Base-by-base conservation (phyloP, 2,888 invertebrate species). In the Thecocarcelia acutangulata region DNA sequence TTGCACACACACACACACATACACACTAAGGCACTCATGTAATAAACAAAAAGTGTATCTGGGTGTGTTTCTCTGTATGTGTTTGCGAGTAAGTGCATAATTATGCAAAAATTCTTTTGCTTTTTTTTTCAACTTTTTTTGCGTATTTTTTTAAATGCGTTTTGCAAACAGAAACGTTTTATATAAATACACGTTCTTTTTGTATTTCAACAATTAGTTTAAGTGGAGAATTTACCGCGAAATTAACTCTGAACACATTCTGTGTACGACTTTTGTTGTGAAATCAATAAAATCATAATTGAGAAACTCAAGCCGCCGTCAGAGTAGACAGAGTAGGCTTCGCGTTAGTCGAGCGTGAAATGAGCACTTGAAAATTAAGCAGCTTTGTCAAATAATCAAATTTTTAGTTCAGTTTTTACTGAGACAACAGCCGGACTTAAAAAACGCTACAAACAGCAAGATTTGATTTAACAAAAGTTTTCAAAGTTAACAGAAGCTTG, bases 141-240 rank as follows among this genome's bases (percentile, higher is more conserved):
- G 74, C 48, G 42, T 69, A 37, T 58, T 19, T 50, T 15, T 61
- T 59, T 17, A 61, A 64, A 66, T 78, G 78, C 78, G 74, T 82
- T 82, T 74, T 58, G 12, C 46, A 33, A 46, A 59, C 9, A 61
- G 42, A 69, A 66, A 56, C 61, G 42, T 48, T 79, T 80, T 58
- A 80, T 84, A 84, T 84, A 84, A 84, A 84, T 83, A 82, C 72
- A 63, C 56, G 74, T 59, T 56, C 79, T 69, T 44, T 69, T 77
- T 64, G 70, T 33, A 83, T 83, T 77, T 85, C 84, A 86, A 84
- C 85, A 86, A 87, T 87, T 88, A 89, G 88, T 89, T 86, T 70
- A 82, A 37, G 59, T 66, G 56, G 59, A 78, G 54, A 48, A 58
- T 54, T 78, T 46, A 68, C n/a, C 54, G 74, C n/a, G 74, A 75